These are phyloP conservation scores for Caenorhabditis becei DNA, from an alignment of 2,888 invertebrate genomes.

Conservation along the genomic window DNA sequence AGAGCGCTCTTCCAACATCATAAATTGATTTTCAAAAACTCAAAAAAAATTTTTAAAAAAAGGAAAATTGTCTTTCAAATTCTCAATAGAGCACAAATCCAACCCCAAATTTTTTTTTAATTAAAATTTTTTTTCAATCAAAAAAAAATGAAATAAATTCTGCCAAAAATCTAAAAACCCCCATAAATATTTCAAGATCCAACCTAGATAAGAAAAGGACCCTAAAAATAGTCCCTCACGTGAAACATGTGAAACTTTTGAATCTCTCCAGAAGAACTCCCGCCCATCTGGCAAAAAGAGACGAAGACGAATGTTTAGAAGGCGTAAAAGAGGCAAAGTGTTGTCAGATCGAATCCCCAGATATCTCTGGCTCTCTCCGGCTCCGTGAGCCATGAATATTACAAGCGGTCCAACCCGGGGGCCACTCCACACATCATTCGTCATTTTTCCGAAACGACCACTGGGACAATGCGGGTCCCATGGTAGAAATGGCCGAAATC, in stretches of 20 bases:
- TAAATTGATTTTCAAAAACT: too few species aligned
- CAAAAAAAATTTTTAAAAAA: too few species aligned
- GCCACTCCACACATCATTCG: conserved; percentile 56
- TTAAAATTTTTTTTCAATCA: background rate
- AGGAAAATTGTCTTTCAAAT: too few species aligned
- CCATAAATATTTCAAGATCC: too few species aligned
- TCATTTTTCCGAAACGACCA: conserved; percentile 34
- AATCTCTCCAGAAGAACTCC: too few species aligned
- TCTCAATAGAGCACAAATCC: too few species aligned
- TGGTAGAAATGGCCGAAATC: background rate
- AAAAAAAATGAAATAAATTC: background rate
- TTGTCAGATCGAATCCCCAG: conserved; percentile 57
- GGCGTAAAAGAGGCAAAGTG: conserved; percentile 11
- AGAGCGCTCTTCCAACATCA: too few species aligned
- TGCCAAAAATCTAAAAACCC: background rate
- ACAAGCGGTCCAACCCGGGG: conserved; percentile 2
- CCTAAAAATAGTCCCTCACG: background rate
- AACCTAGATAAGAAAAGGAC: too few species aligned
- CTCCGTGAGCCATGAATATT: conserved; percentile 45
- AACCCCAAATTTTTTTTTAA: too few species aligned
- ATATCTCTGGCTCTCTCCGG: conserved; percentile 27
- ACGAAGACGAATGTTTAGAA: conserved; percentile 18
- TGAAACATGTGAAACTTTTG: background rate
- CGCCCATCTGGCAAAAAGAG: background rate
- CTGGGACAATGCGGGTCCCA: too few species aligned